Conservation (phyloP, 2,113 vertebrate genomes). For the Kobus ellipsiprymnus region DNA sequence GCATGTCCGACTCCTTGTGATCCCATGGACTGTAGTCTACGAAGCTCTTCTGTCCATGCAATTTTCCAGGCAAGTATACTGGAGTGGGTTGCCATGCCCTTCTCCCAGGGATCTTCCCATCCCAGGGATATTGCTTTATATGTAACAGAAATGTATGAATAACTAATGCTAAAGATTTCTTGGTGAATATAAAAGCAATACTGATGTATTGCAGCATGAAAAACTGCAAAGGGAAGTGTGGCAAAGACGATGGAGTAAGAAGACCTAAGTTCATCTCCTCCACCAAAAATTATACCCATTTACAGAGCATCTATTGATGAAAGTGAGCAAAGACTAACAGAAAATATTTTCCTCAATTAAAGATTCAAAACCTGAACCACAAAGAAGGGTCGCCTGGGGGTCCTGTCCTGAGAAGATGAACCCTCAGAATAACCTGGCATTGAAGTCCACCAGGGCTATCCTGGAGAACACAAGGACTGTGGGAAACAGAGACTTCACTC, state of each 20-base stretch:
- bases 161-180: neutral
- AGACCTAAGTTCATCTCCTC: neutral
- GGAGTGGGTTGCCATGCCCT: neutral
- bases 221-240: neutral
- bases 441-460: neutral
- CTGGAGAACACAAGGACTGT: neutral
- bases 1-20: accelerated
- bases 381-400: neutral
- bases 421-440: neutral
- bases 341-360: neutral
- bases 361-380: neutral
- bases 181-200: neutral
- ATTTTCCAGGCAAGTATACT: neutral
- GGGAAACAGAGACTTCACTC: neutral
- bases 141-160: neutral
- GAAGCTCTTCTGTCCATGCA: neutral
- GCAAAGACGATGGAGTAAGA: neutral
- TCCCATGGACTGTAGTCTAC: neutral
- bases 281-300: neutral
- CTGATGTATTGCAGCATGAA: neutral
- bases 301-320: neutral
- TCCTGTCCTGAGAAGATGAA: neutral
- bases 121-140: neutral
- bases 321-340: neutral
- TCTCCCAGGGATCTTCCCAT: neutral